A percentile compares a stretch with the other conserved stretches of the same genome.
phyloP scores from a whole-genome alignment of 1,140 invertebrate genomes.

The Lucilia cuprina region DNA sequence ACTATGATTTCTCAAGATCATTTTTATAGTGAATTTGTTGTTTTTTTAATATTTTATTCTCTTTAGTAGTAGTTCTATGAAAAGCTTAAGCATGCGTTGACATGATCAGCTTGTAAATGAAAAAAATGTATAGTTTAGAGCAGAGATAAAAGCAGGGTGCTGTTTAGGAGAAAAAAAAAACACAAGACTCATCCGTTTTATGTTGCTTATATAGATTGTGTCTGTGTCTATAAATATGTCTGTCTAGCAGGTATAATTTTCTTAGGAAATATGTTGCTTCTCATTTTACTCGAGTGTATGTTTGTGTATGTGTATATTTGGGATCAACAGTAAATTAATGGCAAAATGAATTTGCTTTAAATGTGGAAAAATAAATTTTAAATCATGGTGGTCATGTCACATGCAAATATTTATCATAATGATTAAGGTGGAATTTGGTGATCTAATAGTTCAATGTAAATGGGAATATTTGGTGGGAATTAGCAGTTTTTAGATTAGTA shows the following conservation, averaged over 20 bases:
- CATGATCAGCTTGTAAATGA: constrained; percentile 4
- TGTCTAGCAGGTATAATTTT: neutral
- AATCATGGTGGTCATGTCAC: constrained; percentile 1
- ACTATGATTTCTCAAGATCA: constrained; percentile 17
- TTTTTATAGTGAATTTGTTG: neutral
- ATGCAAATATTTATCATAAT: neutral
- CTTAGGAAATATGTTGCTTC: neutral
- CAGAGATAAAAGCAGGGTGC: neutral
- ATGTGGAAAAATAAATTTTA: neutral
- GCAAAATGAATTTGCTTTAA: neutral
- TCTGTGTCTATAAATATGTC: too few species aligned
- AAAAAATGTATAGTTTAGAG: neutral
- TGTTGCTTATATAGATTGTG: neutral
- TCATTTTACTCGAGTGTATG: neutral
- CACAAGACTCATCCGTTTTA: constrained; percentile 16
- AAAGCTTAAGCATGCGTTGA: constrained; percentile 1
- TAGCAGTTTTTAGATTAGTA: too few species aligned
- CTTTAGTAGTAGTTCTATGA: neutral
- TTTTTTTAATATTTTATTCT: neutral
- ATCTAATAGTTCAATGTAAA: neutral
- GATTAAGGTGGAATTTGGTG: neutral
- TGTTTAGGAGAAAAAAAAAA: neutral
- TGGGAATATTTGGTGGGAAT: neutral
- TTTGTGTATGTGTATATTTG: neutral
- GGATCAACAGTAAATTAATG: neutral